phyloP scores from a whole-genome alignment of 2,888 invertebrate genomes.

The Monochamus alternatus region DNA sequence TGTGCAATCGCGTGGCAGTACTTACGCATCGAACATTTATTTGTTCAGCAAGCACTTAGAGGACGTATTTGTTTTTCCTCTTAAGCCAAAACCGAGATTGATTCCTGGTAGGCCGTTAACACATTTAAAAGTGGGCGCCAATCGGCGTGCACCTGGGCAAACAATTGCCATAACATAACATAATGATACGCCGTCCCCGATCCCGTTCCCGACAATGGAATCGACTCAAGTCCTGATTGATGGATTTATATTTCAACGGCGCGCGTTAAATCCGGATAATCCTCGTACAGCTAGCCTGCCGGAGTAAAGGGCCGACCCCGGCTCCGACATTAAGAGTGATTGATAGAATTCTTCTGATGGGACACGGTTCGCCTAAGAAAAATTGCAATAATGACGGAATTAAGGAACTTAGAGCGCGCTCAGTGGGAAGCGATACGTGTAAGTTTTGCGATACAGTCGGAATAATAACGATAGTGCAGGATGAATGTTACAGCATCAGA shows the following conservation, averaged over 20 bases:
- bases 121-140: constrained; percentile 17
- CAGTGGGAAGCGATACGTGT: constrained; percentile 29
- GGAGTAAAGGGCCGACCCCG: constrained; percentile 52
- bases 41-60: constrained; percentile 17
- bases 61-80: constrained; percentile 14
- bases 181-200: constrained; percentile 26
- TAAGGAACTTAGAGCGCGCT: constrained; percentile 50
- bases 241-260: constrained; percentile 68
- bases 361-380: constrained; percentile 62
- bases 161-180: constrained; percentile 16
- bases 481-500: neutral
- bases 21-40: constrained; percentile 15
- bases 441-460: constrained; percentile 12
- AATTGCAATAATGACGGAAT: constrained; percentile 68
- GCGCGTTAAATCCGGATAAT: constrained; percentile 64
- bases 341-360: constrained; percentile 67
- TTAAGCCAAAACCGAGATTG: constrained; percentile 2
- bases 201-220: constrained; percentile 43
- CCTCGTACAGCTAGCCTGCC: constrained; percentile 57
- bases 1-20: neutral
- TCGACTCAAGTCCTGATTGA: constrained; percentile 62
- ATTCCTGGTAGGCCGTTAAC: constrained; percentile 23
- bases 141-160: constrained; percentile 30
- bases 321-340: constrained; percentile 70
- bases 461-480: constrained; percentile 25